Base-by-base conservation (phyloP, 2,113 vertebrate genomes). In the Mungos mungo region DNA sequence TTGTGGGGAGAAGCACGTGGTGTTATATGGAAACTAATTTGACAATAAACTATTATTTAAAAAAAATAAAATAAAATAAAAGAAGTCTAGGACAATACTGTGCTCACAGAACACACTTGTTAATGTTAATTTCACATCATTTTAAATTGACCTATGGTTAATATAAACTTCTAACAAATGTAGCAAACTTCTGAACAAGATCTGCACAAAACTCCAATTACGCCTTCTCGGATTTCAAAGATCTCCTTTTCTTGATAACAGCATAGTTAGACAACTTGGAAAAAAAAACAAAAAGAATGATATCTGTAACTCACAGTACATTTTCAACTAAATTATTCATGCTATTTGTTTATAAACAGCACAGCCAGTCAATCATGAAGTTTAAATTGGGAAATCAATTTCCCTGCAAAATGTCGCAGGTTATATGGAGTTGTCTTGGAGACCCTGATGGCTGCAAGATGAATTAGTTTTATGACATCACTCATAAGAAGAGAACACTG, bases 351-450 rank as follows among this genome's bases (percentile, higher is more conserved):
- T 97, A 97, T 97, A 97, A 96, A 88, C 68, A 88, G 87, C 66
- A 95, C 80, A 95, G 88, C 35, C 89, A 98, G 79, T 69, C 91
- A 94, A 79, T 35, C n/a, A 93, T 41, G 9, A 92, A 79, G 66
- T 89, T 95, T 98, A 96, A 98, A 98, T 97, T 97, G 93, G 91
- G n/a, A 97, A 89, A 97, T 90, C 19, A 98, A 96, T 98, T 98
- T 93, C 45, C 83, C 69, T 93, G 10, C 31, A 97, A 63, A 96
- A 63, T 94, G 97, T 92, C 97, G 93, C 84, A 92, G 31, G 10
- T 38, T 97, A 92, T 97, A 91, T 96, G 74, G 80, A 92, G 90
- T 97, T 98, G 93, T 98, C 97, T 92, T 94, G 52, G 94, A 97
- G 88, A 97, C 90, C 97, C 96, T 98, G 88, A 90, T 89, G 94